Percentiles rank a stretch among this genome's conserved stretches.
Evolutionary conservation across 1,140 invertebrate genomes (phyloP).

Genomic region (Eupristina koningsbergeri): DNA sequence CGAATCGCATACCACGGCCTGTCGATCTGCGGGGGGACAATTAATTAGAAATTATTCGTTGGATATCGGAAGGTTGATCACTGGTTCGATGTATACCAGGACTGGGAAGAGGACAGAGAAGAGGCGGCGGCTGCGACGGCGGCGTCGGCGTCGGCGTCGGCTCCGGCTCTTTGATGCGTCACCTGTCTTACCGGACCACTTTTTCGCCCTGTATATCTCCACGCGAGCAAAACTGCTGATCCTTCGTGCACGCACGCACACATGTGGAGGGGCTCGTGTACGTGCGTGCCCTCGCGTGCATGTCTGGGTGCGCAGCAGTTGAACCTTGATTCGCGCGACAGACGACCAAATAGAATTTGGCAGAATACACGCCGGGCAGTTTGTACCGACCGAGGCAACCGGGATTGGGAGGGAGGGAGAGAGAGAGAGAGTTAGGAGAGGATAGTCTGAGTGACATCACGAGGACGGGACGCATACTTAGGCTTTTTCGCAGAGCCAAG

Average conservation of each 20-base stretch:
- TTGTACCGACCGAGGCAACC: not conserved
- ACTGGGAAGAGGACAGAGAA: conserved; percentile 33
- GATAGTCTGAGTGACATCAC: not conserved
- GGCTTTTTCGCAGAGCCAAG: conserved; percentile 20
- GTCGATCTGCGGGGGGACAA: conserved; percentile 49
- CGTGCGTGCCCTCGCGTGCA: too few relatives aligned
- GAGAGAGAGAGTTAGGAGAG: not conserved
- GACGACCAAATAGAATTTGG: conserved; percentile 44
- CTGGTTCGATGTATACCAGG: conserved; percentile 54
- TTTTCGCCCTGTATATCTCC: conserved; percentile 56
- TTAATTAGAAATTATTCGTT: conserved; percentile 69
- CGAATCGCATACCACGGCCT: conserved; percentile 25
- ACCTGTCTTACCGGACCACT: conserved; percentile 62
- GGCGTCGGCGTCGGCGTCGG: not conserved
- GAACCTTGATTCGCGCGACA: conserved; percentile 10
- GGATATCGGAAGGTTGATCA: conserved; percentile 60
- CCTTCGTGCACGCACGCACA: not conserved
- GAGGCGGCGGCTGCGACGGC: conserved; percentile 19
- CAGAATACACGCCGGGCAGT: conserved; percentile 24
- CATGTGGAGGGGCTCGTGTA: not conserved
- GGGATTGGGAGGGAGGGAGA: not conserved
- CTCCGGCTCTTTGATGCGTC: conserved; percentile 64
- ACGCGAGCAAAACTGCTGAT: conserved; percentile 26
- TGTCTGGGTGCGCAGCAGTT: not conserved
- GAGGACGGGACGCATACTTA: conserved; percentile 16